These are phyloP conservation scores for Mythimna ferrago DNA, from an alignment of 2,888 invertebrate genomes.

Conservation along the genomic window DNA sequence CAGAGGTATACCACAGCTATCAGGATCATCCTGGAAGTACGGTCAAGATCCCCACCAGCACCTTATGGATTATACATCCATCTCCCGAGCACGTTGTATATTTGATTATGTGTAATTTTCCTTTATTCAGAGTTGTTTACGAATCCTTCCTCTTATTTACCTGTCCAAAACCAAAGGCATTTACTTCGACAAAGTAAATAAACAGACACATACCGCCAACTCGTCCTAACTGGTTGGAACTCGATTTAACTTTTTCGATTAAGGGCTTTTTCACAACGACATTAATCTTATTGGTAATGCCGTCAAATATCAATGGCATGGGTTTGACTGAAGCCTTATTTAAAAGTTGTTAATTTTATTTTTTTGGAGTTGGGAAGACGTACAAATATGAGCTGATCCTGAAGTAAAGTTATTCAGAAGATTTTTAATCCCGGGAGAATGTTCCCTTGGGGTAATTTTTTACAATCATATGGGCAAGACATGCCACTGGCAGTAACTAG, in stretches of 20 bases:
- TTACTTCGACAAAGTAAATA: conserved; percentile 34
- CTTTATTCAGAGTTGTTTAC: too few relatives aligned
- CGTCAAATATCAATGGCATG: conserved; percentile 16
- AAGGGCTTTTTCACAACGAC: conserved; percentile 59
- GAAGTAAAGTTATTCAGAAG: background rate
- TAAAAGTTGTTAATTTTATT: conserved; percentile 29
- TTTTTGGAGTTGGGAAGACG: background rate
- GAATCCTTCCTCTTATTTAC: background rate
- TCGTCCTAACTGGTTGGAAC: conserved; percentile 59
- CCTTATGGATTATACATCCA: too few relatives aligned
- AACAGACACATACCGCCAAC: conserved; percentile 26
- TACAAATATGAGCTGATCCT: conserved; percentile 7
- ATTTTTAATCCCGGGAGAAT: too few relatives aligned
- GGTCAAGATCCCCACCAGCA: too few relatives aligned
- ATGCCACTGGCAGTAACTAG: too few relatives aligned
- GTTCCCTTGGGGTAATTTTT: too few relatives aligned
- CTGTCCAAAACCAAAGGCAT: conserved; percentile 6
- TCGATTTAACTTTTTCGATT: conserved; percentile 77
- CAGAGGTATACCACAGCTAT: too few relatives aligned
- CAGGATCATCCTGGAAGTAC: too few relatives aligned
- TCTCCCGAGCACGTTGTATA: too few relatives aligned
- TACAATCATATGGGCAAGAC: too few relatives aligned
- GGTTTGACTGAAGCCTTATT: conserved; percentile 33
- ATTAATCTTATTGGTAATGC: conserved; percentile 58
- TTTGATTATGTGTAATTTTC: too few relatives aligned